Percentiles rank a stretch among this genome's conserved stretches.
phyloP scores from a whole-genome alignment of 2,797 vertebrate species.

The Gambelia wislizenii region DNA sequence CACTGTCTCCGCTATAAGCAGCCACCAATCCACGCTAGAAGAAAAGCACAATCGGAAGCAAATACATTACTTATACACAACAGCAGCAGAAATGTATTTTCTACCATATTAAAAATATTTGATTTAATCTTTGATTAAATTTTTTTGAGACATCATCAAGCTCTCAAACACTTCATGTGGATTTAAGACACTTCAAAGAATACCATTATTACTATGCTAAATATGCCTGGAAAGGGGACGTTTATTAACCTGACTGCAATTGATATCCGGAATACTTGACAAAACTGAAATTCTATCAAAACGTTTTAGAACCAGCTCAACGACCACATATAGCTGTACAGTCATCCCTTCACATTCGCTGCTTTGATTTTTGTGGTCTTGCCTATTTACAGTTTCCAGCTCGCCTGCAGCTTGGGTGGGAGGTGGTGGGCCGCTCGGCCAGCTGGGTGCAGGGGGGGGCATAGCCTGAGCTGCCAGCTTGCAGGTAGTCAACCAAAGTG shows the following conservation, averaged over 20 bases:
- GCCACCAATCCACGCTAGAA: slow-evolving; percentile 91
- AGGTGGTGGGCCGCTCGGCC: too few species aligned
- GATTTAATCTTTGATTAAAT: too few species aligned
- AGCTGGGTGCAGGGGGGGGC: too few species aligned
- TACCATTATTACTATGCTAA: neutral
- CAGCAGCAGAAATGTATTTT: neutral
- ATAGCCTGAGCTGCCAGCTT: too few species aligned
- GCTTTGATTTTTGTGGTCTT: too few species aligned
- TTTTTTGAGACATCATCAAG: neutral
- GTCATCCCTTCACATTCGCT: too few species aligned
- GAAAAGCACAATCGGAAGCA: slow-evolving; percentile 3
- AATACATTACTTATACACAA: neutral
- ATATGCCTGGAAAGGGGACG: neutral
- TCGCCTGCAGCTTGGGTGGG: too few species aligned
- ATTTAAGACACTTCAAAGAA: neutral
- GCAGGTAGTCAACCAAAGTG: too few species aligned
- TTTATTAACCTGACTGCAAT: neutral
- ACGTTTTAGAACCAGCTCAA: neutral
- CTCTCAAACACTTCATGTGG: neutral
- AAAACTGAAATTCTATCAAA: neutral
- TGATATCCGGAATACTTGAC: neutral
- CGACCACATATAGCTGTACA: neutral
- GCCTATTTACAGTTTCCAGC: too few species aligned
- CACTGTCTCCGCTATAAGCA: slow-evolving; percentile 97
- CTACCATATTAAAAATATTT: neutral